These are phyloP conservation scores for Stratiomys singularior DNA, from an alignment of 2,888 invertebrate species.

Conservation along the genomic window DNA sequence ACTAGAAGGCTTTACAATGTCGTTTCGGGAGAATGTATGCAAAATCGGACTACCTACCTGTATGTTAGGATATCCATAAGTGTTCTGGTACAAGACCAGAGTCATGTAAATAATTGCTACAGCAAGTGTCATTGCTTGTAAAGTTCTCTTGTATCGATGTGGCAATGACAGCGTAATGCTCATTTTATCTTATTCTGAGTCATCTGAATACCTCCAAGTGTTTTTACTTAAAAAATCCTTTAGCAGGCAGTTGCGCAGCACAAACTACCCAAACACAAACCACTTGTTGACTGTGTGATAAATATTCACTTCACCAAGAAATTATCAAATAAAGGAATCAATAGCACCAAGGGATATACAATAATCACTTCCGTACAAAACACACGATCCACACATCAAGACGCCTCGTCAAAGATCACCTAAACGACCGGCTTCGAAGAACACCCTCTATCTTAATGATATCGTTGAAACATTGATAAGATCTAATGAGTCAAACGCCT, in stretches of 20 bases:
- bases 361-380: background rate
- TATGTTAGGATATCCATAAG: constrained; percentile 64
- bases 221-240: constrained; percentile 5
- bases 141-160: constrained; percentile 65
- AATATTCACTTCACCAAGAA: background rate
- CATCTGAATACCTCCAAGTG: constrained; percentile 32
- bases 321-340: background rate
- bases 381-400: background rate
- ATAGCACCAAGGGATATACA: background rate
- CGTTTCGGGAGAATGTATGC: background rate
- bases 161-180: constrained; percentile 65
- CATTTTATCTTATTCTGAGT: constrained; percentile 56
- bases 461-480: constrained; percentile 17
- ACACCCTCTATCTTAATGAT: background rate
- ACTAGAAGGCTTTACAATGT: too few species aligned
- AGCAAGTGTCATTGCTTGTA: constrained; percentile 66
- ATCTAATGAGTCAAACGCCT: constrained; percentile 18
- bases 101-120: constrained; percentile 65
- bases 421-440: background rate
- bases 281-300: background rate
- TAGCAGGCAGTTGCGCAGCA: background rate
- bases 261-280: background rate
- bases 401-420: background rate
- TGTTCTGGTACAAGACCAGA: constrained; percentile 64
- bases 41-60: constrained; percentile 61